A percentile compares a stretch with the other conserved stretches of the same genome.
These are phyloP conservation scores for Daktulosphaira vitifoliae DNA, from an alignment of 1,140 invertebrate genomes.

Conservation along the genomic window DNA sequence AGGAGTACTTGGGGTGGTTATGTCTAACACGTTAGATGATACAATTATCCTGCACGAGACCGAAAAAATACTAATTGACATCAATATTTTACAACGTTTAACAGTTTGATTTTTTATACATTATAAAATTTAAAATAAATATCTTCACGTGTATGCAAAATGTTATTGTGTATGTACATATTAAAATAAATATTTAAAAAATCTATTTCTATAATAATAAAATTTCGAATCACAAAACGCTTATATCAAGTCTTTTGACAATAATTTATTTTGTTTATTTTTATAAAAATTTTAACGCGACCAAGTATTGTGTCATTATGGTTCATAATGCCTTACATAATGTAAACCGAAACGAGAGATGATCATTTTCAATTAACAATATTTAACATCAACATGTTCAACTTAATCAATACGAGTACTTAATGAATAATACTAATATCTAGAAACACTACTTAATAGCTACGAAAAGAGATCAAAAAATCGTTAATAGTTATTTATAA, in stretches of 20 bases:
- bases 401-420: constrained; percentile 6
- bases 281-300: background rate
- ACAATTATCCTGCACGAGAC: no score
- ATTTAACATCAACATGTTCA: constrained; percentile 24
- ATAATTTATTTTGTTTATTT: constrained; percentile 1
- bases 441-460: constrained; percentile 11
- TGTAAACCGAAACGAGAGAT: constrained; percentile 15
- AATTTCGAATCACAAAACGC: constrained; percentile 27
- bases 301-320: background rate
- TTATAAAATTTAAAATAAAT: constrained; percentile 4
- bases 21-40: no score
- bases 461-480: constrained; percentile 24
- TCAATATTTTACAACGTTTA: background rate
- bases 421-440: constrained; percentile 19
- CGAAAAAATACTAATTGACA: no score
- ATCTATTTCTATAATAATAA: constrained; percentile 24
- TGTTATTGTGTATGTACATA: constrained; percentile 17
- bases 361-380: constrained; percentile 25
- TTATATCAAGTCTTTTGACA: constrained; percentile 25
- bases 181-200: constrained; percentile 26
- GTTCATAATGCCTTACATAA: background rate
- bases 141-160: constrained; percentile 10
- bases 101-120: background rate
- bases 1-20: no score
- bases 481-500: background rate